phyloP scores from a whole-genome alignment of 1,140 invertebrate species.

The Leptinotarsa defecta region DNA sequence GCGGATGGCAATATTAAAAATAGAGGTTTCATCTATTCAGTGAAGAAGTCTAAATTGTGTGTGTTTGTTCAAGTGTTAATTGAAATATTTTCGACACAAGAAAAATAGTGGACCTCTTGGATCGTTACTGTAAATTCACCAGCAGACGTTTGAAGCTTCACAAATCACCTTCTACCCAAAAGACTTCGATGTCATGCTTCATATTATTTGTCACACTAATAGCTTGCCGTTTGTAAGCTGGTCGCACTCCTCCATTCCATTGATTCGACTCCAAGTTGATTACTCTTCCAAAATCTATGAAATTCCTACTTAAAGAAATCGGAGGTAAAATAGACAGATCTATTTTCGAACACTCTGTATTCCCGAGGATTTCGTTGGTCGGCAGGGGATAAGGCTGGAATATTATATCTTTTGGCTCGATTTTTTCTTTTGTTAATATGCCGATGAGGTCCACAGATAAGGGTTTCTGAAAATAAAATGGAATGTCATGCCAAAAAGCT shows the following conservation, averaged over 20 bases:
- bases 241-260: background rate
- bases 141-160: too few relatives aligned
- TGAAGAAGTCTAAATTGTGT: too few relatives aligned
- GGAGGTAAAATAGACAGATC: conserved; percentile 23
- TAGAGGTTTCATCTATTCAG: too few relatives aligned
- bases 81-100: too few relatives aligned
- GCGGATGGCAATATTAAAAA: too few relatives aligned
- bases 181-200: conserved; percentile 20
- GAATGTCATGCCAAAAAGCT: background rate
- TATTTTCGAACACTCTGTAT: too few relatives aligned
- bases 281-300: conserved; percentile 42
- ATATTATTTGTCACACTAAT: conserved; percentile 28
- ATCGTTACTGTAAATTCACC: too few relatives aligned
- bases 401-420: background rate
- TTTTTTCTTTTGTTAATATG: conserved; percentile 23
- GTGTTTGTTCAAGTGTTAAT: too few relatives aligned
- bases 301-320: conserved; percentile 33
- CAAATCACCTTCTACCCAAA: conserved; percentile 24
- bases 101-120: too few relatives aligned
- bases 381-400: background rate
- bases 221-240: conserved; percentile 26
- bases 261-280: background rate
- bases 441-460: conserved; percentile 36
- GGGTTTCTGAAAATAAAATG: conserved; percentile 34
- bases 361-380: background rate